A percentile compares a stretch with the other conserved stretches of the same genome.
Conservation (phyloP, 2,797 vertebrate genomes). For the Hypotaenidia philippensis region DNA sequence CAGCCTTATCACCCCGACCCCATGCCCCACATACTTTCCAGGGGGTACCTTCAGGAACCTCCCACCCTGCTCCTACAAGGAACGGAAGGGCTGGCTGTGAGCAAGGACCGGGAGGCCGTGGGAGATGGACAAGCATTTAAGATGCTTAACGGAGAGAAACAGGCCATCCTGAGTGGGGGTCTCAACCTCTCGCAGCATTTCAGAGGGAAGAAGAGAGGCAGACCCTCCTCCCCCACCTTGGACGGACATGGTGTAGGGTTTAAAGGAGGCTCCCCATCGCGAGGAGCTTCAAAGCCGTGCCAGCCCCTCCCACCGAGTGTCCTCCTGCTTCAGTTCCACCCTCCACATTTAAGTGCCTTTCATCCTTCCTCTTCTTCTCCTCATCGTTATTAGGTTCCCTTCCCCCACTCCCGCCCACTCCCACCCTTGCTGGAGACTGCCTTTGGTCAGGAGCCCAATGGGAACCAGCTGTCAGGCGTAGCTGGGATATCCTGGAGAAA, state of each 20-base stretch:
- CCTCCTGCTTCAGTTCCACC: slow-evolving; percentile 68
- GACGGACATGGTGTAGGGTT: slow-evolving; percentile 62
- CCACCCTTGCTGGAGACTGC: slow-evolving; percentile 68
- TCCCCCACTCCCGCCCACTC: slow-evolving; percentile 68
- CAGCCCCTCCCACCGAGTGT: slow-evolving; percentile 61
- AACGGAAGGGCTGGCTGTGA: neutral
- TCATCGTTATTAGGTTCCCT: slow-evolving; percentile 55
- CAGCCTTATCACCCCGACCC: neutral
- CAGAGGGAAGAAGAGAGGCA: slow-evolving; percentile 17
- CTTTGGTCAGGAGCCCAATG: slow-evolving; percentile 74
- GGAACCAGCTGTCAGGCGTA: slow-evolving; percentile 73
- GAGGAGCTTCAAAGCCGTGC: slow-evolving; percentile 63
- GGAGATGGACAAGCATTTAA: neutral
- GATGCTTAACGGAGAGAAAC: slow-evolving; percentile 25
- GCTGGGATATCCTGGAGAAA: slow-evolving; percentile 70
- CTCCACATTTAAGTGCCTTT: slow-evolving; percentile 67
- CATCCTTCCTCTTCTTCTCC: slow-evolving; percentile 71
- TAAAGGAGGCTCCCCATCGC: slow-evolving; percentile 64
- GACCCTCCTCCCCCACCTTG: slow-evolving; percentile 52
- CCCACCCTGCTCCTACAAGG: neutral
- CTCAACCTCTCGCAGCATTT: neutral
- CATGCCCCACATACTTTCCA: neutral
- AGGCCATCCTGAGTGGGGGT: neutral
- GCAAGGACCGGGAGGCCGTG: neutral
- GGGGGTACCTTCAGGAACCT: neutral